phyloP scores from a whole-genome alignment of 2,888 invertebrate species.

The Drosophila helvetica region DNA sequence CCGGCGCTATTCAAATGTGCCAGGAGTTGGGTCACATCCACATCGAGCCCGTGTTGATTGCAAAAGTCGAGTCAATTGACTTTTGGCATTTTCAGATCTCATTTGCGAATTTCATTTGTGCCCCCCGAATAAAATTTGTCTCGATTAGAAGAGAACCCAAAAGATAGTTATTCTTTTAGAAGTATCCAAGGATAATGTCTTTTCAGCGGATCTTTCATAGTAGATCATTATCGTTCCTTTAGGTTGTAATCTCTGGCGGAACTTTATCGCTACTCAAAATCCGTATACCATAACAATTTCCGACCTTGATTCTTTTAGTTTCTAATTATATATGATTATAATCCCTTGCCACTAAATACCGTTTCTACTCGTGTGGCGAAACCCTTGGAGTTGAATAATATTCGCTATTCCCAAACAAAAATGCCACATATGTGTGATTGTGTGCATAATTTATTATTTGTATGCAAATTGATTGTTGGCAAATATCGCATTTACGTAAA shows the following conservation, averaged over 20 bases:
- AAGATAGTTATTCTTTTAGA: too few relatives aligned
- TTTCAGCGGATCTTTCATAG: too few relatives aligned
- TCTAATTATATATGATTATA: too few relatives aligned
- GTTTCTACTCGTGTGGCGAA: background rate
- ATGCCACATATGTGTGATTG: background rate
- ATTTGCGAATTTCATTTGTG: constrained; percentile 17
- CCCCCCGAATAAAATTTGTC: too few relatives aligned
- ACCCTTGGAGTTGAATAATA: background rate
- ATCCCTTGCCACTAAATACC: too few relatives aligned
- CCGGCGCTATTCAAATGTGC: constrained; percentile 64
- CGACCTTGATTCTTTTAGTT: too few relatives aligned
- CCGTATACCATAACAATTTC: too few relatives aligned
- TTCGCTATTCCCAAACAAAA: background rate
- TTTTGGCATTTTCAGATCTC: constrained; percentile 8
- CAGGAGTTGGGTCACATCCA: constrained; percentile 52
- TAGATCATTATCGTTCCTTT: too few relatives aligned
- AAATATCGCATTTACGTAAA: background rate
- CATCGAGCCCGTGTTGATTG: constrained; percentile 39
- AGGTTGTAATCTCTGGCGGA: too few relatives aligned
- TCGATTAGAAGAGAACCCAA: background rate
- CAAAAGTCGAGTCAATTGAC: constrained; percentile 27
- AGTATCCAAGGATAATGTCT: too few relatives aligned
- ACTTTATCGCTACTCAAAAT: too few relatives aligned
- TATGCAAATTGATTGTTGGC: background rate
- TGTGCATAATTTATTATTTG: background rate